A percentile compares a stretch with the other conserved stretches of the same genome.
Evolutionary conservation across 1,140 invertebrate genomes (phyloP).

Genomic region (Pogonomyrmex barbatus): DNA sequence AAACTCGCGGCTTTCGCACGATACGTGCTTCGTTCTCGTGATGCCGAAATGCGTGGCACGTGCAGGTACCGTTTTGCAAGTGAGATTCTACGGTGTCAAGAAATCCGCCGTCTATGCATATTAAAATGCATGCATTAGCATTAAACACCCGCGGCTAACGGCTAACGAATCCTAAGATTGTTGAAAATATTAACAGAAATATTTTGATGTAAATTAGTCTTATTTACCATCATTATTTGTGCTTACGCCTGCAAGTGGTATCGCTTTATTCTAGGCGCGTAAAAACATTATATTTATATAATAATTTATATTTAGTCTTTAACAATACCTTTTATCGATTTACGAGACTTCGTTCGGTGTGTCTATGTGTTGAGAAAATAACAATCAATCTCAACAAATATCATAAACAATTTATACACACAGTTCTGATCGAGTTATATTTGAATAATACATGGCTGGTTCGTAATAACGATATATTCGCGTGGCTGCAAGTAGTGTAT

Average conservation of each 20-base stretch:
- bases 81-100: slow-evolving; percentile 35
- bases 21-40: slow-evolving; percentile 64
- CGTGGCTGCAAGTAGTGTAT: slow-evolving; percentile 5
- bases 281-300: background rate
- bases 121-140: slow-evolving; percentile 43
- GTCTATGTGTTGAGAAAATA: no score
- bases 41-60: slow-evolving; percentile 74
- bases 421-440: slow-evolving; percentile 3
- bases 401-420: slow-evolving; percentile 10
- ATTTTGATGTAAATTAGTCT: background rate
- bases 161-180: background rate
- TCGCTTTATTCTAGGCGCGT: background rate
- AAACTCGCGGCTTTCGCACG: slow-evolving; percentile 61
- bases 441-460: background rate
- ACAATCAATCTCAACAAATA: background rate
- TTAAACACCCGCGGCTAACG: background rate
- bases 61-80: slow-evolving; percentile 62
- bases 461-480: slow-evolving; percentile 21
- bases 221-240: background rate
- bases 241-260: background rate
- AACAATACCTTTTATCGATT: slow-evolving; percentile 38
- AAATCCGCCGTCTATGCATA: slow-evolving; percentile 36
- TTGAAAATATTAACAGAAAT: slow-evolving; percentile 15
- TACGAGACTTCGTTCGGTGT: background rate
- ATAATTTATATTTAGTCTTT: background rate